Evolutionary conservation across 2,113 vertebrate species (phyloP).

Genomic region (Gallinago paraguaiae): DNA sequence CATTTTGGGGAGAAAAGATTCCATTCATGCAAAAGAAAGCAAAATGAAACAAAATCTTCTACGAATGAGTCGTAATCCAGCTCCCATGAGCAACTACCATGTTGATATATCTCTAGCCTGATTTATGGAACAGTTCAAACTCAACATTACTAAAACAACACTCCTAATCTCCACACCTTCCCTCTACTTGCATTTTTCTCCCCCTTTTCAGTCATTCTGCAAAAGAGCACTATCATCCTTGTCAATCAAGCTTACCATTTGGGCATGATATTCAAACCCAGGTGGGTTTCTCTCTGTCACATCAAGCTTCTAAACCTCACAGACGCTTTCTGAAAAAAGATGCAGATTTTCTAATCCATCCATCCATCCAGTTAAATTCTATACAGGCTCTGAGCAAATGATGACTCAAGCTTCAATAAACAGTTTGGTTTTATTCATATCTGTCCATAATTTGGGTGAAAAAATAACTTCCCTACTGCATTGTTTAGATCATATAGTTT

Average conservation of each 20-base stretch:
- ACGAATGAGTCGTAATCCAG: background rate
- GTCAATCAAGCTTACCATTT: background rate
- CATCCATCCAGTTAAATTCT: background rate
- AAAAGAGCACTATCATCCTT: background rate
- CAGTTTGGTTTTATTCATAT: background rate
- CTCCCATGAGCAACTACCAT: background rate
- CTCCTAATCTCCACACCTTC: background rate
- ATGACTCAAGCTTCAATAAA: background rate
- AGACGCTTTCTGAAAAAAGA: background rate
- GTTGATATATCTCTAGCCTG: background rate
- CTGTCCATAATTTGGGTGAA: background rate
- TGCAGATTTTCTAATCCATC: background rate
- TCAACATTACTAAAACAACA: background rate
- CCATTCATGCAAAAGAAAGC: background rate
- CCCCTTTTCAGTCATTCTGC: background rate
- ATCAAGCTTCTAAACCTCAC: background rate
- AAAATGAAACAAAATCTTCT: background rate
- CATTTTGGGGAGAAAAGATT: background rate
- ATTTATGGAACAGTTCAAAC: background rate
- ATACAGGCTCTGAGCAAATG: background rate
- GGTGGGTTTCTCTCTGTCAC: background rate
- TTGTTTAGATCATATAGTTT: background rate
- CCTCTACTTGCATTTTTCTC: background rate
- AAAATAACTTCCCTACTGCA: background rate
- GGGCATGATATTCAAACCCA: background rate